Conservation (phyloP, 2,797 vertebrate genomes). For the Silurus lanzhouensis region DNA sequence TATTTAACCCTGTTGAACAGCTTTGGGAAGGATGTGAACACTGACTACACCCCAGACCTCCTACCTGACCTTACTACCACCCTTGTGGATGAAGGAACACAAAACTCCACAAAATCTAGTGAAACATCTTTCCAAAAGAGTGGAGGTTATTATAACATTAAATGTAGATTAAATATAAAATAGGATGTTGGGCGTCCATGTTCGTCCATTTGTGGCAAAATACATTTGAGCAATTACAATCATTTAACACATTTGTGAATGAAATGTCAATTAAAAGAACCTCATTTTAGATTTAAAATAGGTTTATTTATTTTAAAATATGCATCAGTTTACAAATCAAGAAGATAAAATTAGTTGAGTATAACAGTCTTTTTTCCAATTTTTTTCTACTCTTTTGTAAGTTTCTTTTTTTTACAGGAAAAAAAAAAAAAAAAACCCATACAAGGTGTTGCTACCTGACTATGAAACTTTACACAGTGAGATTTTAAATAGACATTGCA, state of each 20-base stretch:
- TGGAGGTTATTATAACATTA: no score
- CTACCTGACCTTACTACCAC: no score
- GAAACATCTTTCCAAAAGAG: no score
- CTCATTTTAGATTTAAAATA: constrained; percentile 86
- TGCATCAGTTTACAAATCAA: constrained; percentile 89
- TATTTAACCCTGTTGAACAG: no score
- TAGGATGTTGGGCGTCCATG: no score
- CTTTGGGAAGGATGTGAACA: no score
- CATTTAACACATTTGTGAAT: neutral
- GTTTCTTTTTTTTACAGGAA: constrained; percentile 57
- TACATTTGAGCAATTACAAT: neutral
- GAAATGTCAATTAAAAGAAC: neutral
- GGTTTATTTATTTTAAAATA: constrained; percentile 96
- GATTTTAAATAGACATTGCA: constrained; percentile 28
- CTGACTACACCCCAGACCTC: no score
- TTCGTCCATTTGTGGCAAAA: neutral
- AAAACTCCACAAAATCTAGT: no score
- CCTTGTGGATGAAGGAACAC: no score
- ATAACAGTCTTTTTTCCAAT: constrained; percentile 83
- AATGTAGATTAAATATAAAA: no score
- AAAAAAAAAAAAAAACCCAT: constrained; percentile 50
- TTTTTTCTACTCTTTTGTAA: constrained; percentile 52
- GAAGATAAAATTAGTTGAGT: constrained; percentile 85
- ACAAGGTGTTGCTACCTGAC: constrained; percentile 51
- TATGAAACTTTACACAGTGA: constrained; percentile 42